These are phyloP conservation scores for Bombylius major DNA, from an alignment of 2,888 invertebrate genomes.

Conservation along the genomic window DNA sequence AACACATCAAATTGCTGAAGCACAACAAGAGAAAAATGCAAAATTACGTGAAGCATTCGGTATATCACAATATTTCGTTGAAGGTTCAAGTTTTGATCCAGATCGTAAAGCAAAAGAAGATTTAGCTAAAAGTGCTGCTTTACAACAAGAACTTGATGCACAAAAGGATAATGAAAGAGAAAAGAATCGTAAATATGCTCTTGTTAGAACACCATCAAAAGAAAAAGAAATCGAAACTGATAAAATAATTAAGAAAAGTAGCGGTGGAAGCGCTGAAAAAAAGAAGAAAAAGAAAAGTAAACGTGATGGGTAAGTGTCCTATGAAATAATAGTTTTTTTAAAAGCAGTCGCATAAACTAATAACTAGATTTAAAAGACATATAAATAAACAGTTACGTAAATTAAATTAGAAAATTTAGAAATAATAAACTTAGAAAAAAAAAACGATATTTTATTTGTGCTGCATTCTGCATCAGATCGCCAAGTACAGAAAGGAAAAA, in stretches of 20 bases:
- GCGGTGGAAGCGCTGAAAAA: slow-evolving; percentile 25
- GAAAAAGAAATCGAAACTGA: slow-evolving; percentile 33
- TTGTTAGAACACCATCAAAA: slow-evolving; percentile 64
- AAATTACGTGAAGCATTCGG: slow-evolving; percentile 88
- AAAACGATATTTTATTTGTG: too few relatives aligned
- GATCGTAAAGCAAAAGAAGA: slow-evolving; percentile 48
- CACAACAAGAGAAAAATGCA: slow-evolving; percentile 91
- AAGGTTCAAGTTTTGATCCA: slow-evolving; percentile 83
- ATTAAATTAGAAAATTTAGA: too few relatives aligned
- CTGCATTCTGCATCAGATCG: slow-evolving; percentile 40
- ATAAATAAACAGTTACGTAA: too few relatives aligned
- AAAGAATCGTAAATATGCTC: slow-evolving; percentile 48
- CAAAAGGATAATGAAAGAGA: slow-evolving; percentile 35
- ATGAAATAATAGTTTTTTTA: too few relatives aligned
- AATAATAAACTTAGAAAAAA: too few relatives aligned
- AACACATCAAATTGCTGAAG: slow-evolving; percentile 92
- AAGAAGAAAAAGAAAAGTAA: slow-evolving; percentile 62
- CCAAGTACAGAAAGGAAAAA: slow-evolving; percentile 61
- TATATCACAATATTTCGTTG: slow-evolving; percentile 84
- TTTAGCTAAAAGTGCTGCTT: slow-evolving; percentile 36
- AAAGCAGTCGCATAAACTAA: too few relatives aligned
- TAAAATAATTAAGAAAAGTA: slow-evolving; percentile 7
- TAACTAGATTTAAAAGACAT: not conserved
- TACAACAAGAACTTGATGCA: slow-evolving; percentile 37
- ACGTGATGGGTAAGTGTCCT: slow-evolving; percentile 47